Percentiles rank a stretch among this genome's conserved stretches.
These are phyloP conservation scores for Podarcis raffonei DNA, from an alignment of 2,113 vertebrate species.

Conservation along the genomic window DNA sequence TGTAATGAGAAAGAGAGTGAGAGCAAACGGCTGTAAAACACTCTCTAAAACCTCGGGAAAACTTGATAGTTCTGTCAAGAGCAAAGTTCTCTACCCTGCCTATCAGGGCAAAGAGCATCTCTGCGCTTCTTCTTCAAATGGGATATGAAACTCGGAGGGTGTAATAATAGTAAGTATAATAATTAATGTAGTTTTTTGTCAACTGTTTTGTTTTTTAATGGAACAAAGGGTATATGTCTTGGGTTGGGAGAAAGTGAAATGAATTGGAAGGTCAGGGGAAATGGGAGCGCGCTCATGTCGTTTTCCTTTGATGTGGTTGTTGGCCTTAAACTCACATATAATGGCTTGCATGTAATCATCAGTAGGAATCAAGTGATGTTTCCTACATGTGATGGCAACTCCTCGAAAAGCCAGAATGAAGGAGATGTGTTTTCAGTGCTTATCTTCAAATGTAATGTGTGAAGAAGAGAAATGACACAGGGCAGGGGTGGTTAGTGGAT, in stretches of 20 bases:
- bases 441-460: not conserved
- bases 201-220: constrained; percentile 43
- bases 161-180: constrained; percentile 27
- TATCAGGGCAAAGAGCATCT: constrained; percentile 54
- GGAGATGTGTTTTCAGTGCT: not conserved
- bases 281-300: not conserved
- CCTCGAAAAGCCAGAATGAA: not conserved
- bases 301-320: constrained; percentile 10
- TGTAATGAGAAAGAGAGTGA: constrained; percentile 66
- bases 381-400: not conserved
- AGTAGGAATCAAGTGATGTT: not conserved
- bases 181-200: constrained; percentile 38
- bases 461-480: not conserved
- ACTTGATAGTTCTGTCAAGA: constrained; percentile 41
- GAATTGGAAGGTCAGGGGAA: constrained; percentile 26
- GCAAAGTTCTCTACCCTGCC: constrained; percentile 31
- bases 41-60: constrained; percentile 62
- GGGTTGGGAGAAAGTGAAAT: constrained; percentile 42
- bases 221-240: not conserved
- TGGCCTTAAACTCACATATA: constrained; percentile 15
- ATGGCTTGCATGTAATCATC: not conserved
- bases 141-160: constrained; percentile 38
- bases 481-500: no score
- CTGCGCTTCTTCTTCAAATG: constrained; percentile 23
- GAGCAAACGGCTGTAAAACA: constrained; percentile 72